phyloP scores from a whole-genome alignment of 2,888 invertebrate genomes.

The Hybos culiciformis region DNA sequence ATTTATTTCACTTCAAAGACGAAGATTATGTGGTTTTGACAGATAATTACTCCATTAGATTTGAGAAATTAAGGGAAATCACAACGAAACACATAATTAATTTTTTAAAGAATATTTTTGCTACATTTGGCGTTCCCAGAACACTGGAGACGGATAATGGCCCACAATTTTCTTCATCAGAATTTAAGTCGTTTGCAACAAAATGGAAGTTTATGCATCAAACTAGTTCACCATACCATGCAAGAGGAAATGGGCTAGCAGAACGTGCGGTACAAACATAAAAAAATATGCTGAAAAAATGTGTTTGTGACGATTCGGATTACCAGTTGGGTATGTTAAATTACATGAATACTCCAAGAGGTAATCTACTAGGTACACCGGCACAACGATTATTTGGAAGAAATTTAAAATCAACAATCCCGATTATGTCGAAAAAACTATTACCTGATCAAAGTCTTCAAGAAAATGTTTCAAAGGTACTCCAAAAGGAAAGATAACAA shows the following conservation, averaged over 20 bases:
- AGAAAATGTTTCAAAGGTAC: background rate
- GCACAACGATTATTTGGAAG: slow-evolving; percentile 3
- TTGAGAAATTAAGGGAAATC: background rate
- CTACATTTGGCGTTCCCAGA: slow-evolving; percentile 10
- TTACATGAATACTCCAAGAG: slow-evolving; percentile 4
- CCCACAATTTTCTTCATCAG: slow-evolving; percentile 13
- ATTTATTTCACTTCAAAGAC: slow-evolving; percentile 5
- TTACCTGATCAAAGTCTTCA: background rate
- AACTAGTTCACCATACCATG: slow-evolving; percentile 7
- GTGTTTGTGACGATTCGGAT: slow-evolving; percentile 3
- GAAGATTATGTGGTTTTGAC: slow-evolving; percentile 4
- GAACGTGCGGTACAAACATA: slow-evolving; percentile 6
- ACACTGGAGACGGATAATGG: slow-evolving; percentile 15
- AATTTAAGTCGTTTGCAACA: slow-evolving; percentile 16
- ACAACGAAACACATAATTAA: slow-evolving; percentile 2
- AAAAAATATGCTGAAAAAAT: slow-evolving; percentile 5
- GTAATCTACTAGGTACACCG: background rate
- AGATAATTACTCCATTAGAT: slow-evolving; percentile 7
- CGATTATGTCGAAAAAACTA: background rate
- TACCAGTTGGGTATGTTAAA: slow-evolving; percentile 4
- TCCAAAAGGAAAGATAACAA: background rate
- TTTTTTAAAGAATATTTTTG: slow-evolving; percentile 5
- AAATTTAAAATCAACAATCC: slow-evolving; percentile 1
- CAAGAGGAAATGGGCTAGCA: slow-evolving; percentile 6
- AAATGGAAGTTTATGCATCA: slow-evolving; percentile 14